A percentile compares a stretch with the other conserved stretches of the same genome.
These are phyloP conservation scores for Chloropsis cyanopogon DNA, from an alignment of 2,113 vertebrate species.

Conservation along the genomic window DNA sequence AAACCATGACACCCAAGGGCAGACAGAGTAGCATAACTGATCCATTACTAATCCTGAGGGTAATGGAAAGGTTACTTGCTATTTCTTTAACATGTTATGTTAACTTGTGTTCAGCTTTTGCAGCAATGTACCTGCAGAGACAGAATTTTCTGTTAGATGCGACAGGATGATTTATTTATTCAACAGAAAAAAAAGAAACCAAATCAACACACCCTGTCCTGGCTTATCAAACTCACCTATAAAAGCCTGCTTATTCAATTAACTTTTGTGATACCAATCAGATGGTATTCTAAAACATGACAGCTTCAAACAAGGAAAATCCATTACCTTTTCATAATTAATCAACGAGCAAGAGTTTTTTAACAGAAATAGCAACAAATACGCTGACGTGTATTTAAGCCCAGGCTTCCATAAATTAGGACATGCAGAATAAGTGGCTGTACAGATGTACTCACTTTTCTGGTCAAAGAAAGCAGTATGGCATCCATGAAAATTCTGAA, in stretches of 20 bases:
- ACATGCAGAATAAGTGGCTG: not conserved
- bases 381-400: not conserved
- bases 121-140: not conserved
- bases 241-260: not conserved
- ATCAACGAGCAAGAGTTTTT: not conserved
- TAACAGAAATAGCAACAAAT: not conserved
- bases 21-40: not conserved
- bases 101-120: not conserved
- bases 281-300: not conserved
- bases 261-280: not conserved
- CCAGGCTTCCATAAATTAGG: not conserved
- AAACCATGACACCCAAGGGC: not conserved
- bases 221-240: not conserved
- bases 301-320: not conserved
- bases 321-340: not conserved
- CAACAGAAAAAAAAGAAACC: not conserved
- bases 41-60: not conserved
- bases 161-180: not conserved
- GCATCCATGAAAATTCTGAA: conserved; percentile 99
- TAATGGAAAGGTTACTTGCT: not conserved
- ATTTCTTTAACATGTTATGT: not conserved
- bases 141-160: not conserved
- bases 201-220: not conserved
- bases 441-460: conserved; percentile 81
- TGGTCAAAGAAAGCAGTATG: conserved; percentile 89